A percentile compares a stretch with the other conserved stretches of the same genome.
phyloP scores from a whole-genome alignment of 30 jellyfish, hydroid and myxozoan species.

The Catostylus mosaicus region DNA sequence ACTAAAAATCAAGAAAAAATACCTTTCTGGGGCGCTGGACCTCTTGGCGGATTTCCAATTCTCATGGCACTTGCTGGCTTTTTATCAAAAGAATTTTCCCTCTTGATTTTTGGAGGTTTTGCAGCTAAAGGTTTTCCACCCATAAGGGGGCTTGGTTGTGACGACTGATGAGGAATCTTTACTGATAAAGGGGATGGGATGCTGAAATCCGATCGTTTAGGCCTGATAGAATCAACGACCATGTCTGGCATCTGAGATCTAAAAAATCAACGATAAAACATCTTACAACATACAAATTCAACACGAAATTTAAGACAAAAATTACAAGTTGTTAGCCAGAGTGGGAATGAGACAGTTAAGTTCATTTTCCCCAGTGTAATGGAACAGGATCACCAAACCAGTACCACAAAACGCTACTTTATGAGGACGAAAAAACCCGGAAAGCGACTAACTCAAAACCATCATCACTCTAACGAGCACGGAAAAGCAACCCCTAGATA shows the following conservation, averaged over 20 bases:
- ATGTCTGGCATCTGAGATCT: slow-evolving; percentile 93
- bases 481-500: too few relatives aligned
- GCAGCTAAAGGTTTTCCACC: slow-evolving; percentile 58
- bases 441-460: too few relatives aligned
- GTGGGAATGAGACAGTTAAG: too few relatives aligned
- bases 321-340: too few relatives aligned
- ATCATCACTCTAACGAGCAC: too few relatives aligned
- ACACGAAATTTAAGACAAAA: too few relatives aligned
- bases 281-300: too few relatives aligned
- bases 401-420: too few relatives aligned
- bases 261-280: too few relatives aligned
- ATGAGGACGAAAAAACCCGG: too few relatives aligned
- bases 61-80: slow-evolving; percentile 50
- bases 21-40: slow-evolving; percentile 67
- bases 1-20: background rate
- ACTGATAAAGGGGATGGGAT: slow-evolving; percentile 39
- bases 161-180: slow-evolving; percentile 13
- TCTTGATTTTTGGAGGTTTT: slow-evolving; percentile 76
- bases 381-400: too few relatives aligned
- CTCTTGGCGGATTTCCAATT: slow-evolving; percentile 31
- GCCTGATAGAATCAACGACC: slow-evolving; percentile 77
- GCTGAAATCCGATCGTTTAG: slow-evolving; percentile 51
- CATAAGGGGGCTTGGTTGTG: slow-evolving; percentile 46
- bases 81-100: slow-evolving; percentile 52
- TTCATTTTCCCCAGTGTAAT: too few relatives aligned